phyloP scores from a whole-genome alignment of 2,888 invertebrate species.

The Drosophila pseudotalamancana region DNA sequence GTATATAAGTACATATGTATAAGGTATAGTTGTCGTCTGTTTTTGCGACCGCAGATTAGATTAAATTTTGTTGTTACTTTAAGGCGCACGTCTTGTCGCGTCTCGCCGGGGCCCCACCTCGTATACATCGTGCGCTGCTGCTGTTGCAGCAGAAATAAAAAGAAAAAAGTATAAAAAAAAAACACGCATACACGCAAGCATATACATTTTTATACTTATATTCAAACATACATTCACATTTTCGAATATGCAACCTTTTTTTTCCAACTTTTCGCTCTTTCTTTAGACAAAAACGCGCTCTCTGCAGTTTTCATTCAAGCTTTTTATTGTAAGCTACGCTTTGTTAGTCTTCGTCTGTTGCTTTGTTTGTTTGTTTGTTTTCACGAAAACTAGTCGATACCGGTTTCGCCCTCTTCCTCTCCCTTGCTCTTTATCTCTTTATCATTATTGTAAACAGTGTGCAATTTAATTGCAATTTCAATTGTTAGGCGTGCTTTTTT shows the following conservation, averaged over 20 bases:
- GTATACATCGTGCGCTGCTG: constrained; percentile 15
- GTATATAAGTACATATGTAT: constrained; percentile 6
- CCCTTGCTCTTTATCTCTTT: constrained; percentile 39
- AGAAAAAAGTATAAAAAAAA: constrained; percentile 6
- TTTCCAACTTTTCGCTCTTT: constrained; percentile 12
- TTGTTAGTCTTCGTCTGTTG: constrained; percentile 64
- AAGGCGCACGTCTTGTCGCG: constrained; percentile 49
- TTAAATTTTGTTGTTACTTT: constrained; percentile 73
- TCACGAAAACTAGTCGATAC: constrained; percentile 71
- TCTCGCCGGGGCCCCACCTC: constrained; percentile 28
- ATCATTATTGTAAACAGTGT: constrained; percentile 53
- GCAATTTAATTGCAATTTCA: constrained; percentile 74
- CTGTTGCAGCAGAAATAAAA: constrained; percentile 36
- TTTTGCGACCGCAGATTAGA: constrained; percentile 72
- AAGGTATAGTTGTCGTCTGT: constrained; percentile 37
- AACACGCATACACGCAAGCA: background rate
- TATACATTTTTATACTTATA: background rate
- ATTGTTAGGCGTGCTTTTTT: constrained; percentile 50
- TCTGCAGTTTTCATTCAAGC: constrained; percentile 51
- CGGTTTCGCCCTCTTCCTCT: constrained; percentile 56
- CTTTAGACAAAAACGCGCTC: constrained; percentile 18
- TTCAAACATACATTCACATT: constrained; percentile 2
- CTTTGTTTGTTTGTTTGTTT: constrained; percentile 68
- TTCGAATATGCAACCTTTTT: constrained; percentile 26
- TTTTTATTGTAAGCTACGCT: constrained; percentile 59